Evolutionary conservation across 2,888 invertebrate genomes (phyloP), one percentile per base, ranked within the genome.

Genomic region (Coenonympha arcania): DNA sequence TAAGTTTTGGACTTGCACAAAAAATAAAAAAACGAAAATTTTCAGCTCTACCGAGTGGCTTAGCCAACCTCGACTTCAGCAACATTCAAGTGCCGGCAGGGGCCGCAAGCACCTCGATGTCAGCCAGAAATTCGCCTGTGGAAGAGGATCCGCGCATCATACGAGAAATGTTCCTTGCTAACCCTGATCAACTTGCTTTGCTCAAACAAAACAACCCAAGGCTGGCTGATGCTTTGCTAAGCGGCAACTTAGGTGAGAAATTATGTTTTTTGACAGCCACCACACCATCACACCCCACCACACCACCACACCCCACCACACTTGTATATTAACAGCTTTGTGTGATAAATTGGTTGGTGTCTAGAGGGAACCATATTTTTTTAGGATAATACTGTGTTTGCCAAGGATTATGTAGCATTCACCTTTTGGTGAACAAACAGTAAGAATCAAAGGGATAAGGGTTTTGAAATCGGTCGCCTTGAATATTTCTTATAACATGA

Each of bases 141-240:
- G 93, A 93, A 68, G 93, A 95, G 70, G 94, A 96, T 79, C 95
- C 96, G 5, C 91, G 91, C 13, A 89, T 92, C 65, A 94, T 96
- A 48, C 88, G 94, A 57, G 93, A 95, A 66, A 93, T 95, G 92
- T 92, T 96, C 64, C 76, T 95, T 34, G 92, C 92, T 20, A 95
- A 95, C 79, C 98, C 98, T 0, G 95, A 96, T 69, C 95, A 97
- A 71, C 80, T 98, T 49, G 93, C 97, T 1, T 75, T 97, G 51
- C 85, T 98, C 5, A 95, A 95, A 71, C 96, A 98, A 74, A 95
- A 98, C 68, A 98, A 98, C 86, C 95, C 97, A 4, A 88, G 92
- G 59, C 81, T 98, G 51, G 97, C 98, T 6, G 97, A 97, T 74
- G 97, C 98, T 13, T 79, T 98, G 19, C 87, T 94, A 1, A 94